Conservation (phyloP, 1,140 invertebrate genomes). For the Eumeta japonica region DNA sequence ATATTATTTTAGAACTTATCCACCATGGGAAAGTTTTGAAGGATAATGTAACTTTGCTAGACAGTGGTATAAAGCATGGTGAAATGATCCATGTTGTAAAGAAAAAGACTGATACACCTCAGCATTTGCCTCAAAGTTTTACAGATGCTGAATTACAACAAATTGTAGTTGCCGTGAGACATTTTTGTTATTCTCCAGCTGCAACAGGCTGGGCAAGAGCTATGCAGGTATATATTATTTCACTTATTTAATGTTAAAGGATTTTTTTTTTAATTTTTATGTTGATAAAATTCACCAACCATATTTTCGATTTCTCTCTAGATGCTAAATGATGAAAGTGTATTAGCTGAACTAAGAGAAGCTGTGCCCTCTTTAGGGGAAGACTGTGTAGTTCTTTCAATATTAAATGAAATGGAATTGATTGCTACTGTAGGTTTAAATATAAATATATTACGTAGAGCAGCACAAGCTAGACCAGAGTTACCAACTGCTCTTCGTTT, state of each 20-base stretch:
- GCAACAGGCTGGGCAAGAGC: conserved; percentile 47
- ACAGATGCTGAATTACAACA: conserved; percentile 38
- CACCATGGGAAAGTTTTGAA: conserved; percentile 48
- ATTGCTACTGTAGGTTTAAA: conserved; percentile 42
- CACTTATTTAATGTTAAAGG: not conserved
- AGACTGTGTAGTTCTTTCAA: conserved; percentile 40
- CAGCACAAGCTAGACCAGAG: conserved; percentile 35
- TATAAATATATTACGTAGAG: conserved; percentile 41
- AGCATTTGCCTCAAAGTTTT: conserved; percentile 23
- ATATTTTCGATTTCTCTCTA: conserved; percentile 10
- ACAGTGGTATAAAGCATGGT: conserved; percentile 42
- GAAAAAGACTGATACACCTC: conserved; percentile 26
- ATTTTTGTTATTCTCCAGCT: conserved; percentile 44
- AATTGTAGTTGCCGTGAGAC: conserved; percentile 32
- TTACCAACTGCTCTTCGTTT: conserved; percentile 34
- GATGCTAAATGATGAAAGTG: conserved; percentile 43
- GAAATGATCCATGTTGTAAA: conserved; percentile 51
- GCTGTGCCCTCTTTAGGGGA: conserved; percentile 35
- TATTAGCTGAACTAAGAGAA: conserved; percentile 42
- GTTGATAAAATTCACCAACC: not conserved
- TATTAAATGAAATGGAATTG: conserved; percentile 44
- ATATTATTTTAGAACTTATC: conserved; percentile 33
- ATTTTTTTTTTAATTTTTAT: not conserved
- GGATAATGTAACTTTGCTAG: conserved; percentile 29
- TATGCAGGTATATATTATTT: conserved; percentile 33